These are phyloP conservation scores for Erpetoichthys calabaricus DNA, from an alignment of 2,797 vertebrate species.

Conservation along the genomic window DNA sequence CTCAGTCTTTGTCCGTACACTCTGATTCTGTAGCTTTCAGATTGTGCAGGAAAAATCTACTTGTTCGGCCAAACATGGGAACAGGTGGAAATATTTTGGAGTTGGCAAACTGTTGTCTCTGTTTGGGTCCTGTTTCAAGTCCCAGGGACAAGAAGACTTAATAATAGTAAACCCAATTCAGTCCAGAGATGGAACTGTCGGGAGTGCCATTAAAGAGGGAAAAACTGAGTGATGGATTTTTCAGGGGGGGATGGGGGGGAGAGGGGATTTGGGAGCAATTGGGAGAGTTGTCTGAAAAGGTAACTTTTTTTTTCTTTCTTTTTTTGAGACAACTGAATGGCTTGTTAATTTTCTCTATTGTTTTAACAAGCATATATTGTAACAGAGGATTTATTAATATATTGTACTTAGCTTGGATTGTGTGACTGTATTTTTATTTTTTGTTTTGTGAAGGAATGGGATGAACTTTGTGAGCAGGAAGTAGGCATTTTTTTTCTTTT, in stretches of 20 bases:
- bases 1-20: too few species aligned
- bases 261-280: constrained; percentile 28
- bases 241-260: constrained; percentile 37
- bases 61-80: too few species aligned
- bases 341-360: constrained; percentile 27
- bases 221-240: constrained; percentile 21
- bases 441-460: constrained; percentile 7
- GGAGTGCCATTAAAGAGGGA: constrained; percentile 1
- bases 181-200: too few species aligned
- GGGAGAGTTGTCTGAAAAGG: constrained; percentile 33
- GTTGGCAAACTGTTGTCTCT: too few species aligned
- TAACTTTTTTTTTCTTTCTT: constrained; percentile 27
- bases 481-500: constrained; percentile 30
- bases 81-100: too few species aligned
- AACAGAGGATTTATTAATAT: constrained; percentile 78
- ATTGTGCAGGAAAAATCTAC: too few species aligned
- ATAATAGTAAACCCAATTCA: too few species aligned
- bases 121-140: too few species aligned
- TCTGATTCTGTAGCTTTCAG: too few species aligned
- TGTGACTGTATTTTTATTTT: constrained; percentile 54
- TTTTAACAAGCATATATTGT: constrained; percentile 61
- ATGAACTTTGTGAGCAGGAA: neutral
- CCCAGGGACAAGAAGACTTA: too few species aligned
- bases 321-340: constrained; percentile 45
- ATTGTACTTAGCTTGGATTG: constrained; percentile 75